Conservation (phyloP, 2,888 invertebrate genomes). For the Epirrhoe alternata region DNA sequence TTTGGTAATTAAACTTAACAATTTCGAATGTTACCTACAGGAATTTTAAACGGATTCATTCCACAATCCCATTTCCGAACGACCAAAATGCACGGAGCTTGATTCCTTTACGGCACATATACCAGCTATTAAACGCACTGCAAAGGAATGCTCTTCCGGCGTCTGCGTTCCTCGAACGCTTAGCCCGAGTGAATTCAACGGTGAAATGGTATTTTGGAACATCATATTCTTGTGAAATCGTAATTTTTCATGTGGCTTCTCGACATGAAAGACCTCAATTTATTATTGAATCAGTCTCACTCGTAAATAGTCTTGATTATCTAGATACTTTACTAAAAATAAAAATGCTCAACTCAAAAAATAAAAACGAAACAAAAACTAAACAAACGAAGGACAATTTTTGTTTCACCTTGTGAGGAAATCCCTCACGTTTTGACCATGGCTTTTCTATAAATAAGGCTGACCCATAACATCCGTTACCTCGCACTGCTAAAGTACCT, state of each 20-base stretch:
- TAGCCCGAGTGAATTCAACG: slow-evolving; percentile 21
- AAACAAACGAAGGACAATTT: no score
- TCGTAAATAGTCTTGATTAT: background rate
- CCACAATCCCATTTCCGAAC: slow-evolving; percentile 22
- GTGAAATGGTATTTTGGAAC: slow-evolving; percentile 23
- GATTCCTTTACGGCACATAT: slow-evolving; percentile 38
- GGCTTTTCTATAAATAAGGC: no score
- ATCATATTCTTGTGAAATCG: slow-evolving; percentile 4
- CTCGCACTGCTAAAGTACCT: no score
- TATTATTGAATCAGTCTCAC: background rate
- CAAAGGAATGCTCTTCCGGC: slow-evolving; percentile 35
- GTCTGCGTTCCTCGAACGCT: slow-evolving; percentile 31
- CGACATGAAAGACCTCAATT: background rate
- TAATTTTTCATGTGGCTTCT: slow-evolving; percentile 7
- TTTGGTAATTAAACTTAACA: slow-evolving; percentile 18
- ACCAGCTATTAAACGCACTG: slow-evolving; percentile 35
- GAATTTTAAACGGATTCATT: slow-evolving; percentile 35
- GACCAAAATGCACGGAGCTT: slow-evolving; percentile 30
- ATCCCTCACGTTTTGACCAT: no score
- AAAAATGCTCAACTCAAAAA: background rate
- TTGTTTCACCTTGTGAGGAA: no score
- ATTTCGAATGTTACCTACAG: slow-evolving; percentile 15
- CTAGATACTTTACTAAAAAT: background rate
- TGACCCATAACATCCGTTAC: no score
- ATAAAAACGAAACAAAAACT: no score